Base-by-base conservation (phyloP, 1,140 invertebrate species). In the Monomorium pharaonis region DNA sequence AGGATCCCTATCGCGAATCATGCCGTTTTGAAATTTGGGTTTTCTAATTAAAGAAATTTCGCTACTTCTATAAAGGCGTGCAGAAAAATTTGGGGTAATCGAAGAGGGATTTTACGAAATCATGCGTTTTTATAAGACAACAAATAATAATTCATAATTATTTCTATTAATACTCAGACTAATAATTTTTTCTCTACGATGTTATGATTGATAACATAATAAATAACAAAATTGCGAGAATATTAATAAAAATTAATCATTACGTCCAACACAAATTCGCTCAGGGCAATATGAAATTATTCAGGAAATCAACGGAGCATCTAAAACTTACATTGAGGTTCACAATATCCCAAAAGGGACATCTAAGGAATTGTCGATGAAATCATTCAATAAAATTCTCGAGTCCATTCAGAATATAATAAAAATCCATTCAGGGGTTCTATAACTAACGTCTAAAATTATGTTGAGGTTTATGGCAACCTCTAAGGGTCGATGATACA, bases 231-330 rank as follows among this genome's bases (percentile, higher is more conserved):
- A 56, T 30, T 21, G 12, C 10, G 12, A 54, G 14, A 74, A 9
- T 74, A 74, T 74, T 54, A 76, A 62, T 62, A 16, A 62, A n/a
- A 33, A 27, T 44, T 58, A 62, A 44, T 77, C 74, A 44, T 42
- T 12, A 49, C 60, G 42, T 56, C 5, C 10, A 54, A 69, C n/a
- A 80, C 24, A 44, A 69, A 42, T 80, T 80, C 33, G 21, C 65
- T 78, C 76, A 16, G 21, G 21, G 10, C 4, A 54, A 10, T 49
- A 65, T 7, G 14, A 9, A 78, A 65, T 62, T 18, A 65, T 16
- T 78, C 37, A 12, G 62, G 49, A 14, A 10, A 69, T 27, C 33
- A 78, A 65, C 14, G 27, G 21, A 69, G 30, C 21, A 24, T 27
- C 21, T 27, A 80, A n/a, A 21, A 62, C 33, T 65, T 1, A 63